These are phyloP conservation scores for Microcaecilia unicolor DNA, from an alignment of 2,797 vertebrate species.

Conservation along the genomic window DNA sequence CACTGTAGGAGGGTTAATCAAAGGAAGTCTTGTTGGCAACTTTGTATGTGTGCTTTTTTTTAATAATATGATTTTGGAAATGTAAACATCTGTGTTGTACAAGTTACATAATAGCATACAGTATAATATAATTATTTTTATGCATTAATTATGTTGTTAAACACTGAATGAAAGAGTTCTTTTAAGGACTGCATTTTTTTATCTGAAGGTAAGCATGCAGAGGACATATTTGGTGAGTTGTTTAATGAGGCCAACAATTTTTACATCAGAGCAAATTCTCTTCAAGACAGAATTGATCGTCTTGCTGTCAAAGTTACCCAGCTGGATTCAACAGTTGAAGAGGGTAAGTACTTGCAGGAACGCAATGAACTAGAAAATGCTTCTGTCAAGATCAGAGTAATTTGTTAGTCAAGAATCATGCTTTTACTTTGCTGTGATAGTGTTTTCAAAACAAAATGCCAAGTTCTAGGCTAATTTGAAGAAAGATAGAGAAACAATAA, in stretches of 20 bases:
- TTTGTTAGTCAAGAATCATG: conserved; percentile 33
- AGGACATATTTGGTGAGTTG: conserved; percentile 96
- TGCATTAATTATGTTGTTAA: too few relatives aligned
- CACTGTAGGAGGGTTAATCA: too few relatives aligned
- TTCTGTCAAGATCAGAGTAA: conserved; percentile 19
- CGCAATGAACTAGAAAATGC: conserved; percentile 18
- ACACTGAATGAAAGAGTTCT: too few relatives aligned
- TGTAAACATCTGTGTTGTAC: too few relatives aligned
- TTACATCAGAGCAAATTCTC: conserved; percentile 91
- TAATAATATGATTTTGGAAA: too few relatives aligned
- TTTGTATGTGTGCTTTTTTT: too few relatives aligned
- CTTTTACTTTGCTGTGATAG: conserved; percentile 14
- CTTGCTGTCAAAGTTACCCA: conserved; percentile 97
- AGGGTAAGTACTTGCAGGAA: conserved; percentile 71
- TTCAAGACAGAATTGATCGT: conserved; percentile 94
- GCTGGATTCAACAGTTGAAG: conserved; percentile 96
- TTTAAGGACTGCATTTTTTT: conserved; percentile 23
- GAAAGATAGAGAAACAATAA: too few relatives aligned
- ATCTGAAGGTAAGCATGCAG: conserved; percentile 87
- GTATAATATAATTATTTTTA: too few relatives aligned
- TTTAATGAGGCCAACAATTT: conserved; percentile 96
- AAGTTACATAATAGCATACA: too few relatives aligned
- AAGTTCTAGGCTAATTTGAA: too few relatives aligned
- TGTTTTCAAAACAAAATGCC: too few relatives aligned
- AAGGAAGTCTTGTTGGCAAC: too few relatives aligned